Evolutionary conservation across 2,888 invertebrate genomes (phyloP).

Genomic region (Acanthacorydalis orientalis): DNA sequence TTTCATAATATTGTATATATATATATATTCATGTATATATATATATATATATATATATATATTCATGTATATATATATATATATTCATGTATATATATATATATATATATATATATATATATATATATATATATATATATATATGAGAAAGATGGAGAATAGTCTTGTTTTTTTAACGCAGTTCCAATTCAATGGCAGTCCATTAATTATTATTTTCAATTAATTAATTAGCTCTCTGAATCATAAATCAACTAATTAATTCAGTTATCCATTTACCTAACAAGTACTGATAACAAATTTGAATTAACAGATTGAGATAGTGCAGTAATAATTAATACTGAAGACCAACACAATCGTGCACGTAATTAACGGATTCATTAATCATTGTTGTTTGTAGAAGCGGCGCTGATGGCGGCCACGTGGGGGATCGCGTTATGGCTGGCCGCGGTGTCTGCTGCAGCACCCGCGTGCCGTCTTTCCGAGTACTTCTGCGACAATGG

Average conservation of each 20-base stretch:
- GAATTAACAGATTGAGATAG: no score
- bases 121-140: neutral
- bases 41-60: no score
- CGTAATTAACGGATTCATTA: neutral
- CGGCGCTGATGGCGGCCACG: neutral
- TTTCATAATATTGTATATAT: no score
- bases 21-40: no score
- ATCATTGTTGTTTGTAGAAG: neutral
- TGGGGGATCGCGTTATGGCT: conserved; percentile 14
- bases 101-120: neutral
- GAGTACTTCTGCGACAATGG: conserved; percentile 52
- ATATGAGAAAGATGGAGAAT: neutral
- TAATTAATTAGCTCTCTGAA: no score
- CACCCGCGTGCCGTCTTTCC: conserved; percentile 41
- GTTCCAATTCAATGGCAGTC: neutral
- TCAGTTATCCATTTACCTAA: no score
- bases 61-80: no score
- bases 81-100: neutral
- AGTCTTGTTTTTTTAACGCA: neutral
- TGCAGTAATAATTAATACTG: no score
- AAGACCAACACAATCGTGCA: no score
- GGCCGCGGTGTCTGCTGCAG: conserved; percentile 29
- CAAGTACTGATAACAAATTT: no score
- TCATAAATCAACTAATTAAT: no score
- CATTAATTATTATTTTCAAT: neutral